phyloP scores from a whole-genome alignment of 2,113 vertebrate genomes.

The Connochaetes taurinus region DNA sequence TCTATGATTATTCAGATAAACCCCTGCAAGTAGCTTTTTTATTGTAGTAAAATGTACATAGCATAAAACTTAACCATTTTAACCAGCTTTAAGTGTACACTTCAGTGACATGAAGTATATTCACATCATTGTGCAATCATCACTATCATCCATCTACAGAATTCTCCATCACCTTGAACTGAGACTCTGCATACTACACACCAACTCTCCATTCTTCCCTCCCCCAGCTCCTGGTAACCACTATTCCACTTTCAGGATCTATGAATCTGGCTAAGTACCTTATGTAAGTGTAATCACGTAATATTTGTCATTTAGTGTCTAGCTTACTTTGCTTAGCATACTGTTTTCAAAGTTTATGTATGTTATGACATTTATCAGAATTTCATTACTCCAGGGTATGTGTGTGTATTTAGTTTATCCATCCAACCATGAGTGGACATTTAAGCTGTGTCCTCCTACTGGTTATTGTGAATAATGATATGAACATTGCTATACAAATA shows the following conservation, averaged over 20 bases:
- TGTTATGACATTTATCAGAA: background rate
- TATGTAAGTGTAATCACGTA: background rate
- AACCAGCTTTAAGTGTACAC: background rate
- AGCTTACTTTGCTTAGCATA: background rate
- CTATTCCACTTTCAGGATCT: background rate
- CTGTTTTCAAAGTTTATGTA: background rate
- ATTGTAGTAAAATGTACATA: background rate
- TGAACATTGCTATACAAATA: background rate
- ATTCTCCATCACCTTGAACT: background rate
- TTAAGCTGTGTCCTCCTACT: background rate
- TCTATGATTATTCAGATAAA: background rate
- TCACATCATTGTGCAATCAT: background rate
- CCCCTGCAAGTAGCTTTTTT: background rate
- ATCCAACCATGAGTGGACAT: background rate
- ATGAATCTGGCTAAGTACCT: background rate
- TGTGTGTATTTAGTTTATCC: background rate
- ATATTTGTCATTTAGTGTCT: background rate
- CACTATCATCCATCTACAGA: background rate
- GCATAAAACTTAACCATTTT: background rate
- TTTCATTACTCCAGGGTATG: background rate
- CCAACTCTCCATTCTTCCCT: background rate
- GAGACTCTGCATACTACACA: background rate
- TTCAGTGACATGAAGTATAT: background rate
- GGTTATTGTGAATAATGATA: background rate
- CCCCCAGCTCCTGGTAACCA: background rate